Base-by-base conservation (phyloP, 2,797 vertebrate genomes). In the Enteromius radiatus region DNA sequence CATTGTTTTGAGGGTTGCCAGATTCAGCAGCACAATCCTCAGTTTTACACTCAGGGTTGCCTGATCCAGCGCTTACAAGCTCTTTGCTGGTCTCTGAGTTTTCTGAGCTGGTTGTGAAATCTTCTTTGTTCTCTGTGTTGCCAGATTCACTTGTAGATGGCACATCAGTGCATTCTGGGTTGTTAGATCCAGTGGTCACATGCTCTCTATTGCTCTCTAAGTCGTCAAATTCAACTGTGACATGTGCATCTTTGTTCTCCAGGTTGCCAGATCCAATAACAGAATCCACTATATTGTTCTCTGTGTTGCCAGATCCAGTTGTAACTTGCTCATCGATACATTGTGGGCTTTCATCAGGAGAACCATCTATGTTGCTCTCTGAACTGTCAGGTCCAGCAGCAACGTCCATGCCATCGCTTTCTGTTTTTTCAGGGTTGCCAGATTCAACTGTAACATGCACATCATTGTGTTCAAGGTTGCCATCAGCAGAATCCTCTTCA, bases 31-130 rank as follows among this genome's bases (percentile, higher is more conserved):
- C 41, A 49, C 23, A 17, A 36, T n/a, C 28, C 31, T 80, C 76
- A 19, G 36, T 47, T 17, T 5, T 71, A 81, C 63, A 36, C 28
- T 79, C 76, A 36, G 76, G 59, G 76, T 77, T 71, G 3, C 59
- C 59, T 17, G 26, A 17, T 61, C 78, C 87, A 26, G 33, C 2
- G 17, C 49, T 74, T 6, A 45, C 74, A 21, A 78, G 63, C 8
- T 70, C 4, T 67, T 19, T 21, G 8, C 21, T 43, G 45, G n/a
- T 65, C 2, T 78, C 26, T 59, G 80, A 49, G 76, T 74, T 64
- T 3, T 41, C 61, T 0, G 19, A 15, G 54, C 84, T 86, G 21
- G 36, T 5, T 26, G 45, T 8, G 19, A 15, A 1, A 31, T 81
- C 2, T 12, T 23, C 11, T 6, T 33, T 59, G 68, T 38, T 21